Evolutionary conservation across 2,113 vertebrate species (phyloP).

Genomic region (Cyprinodon variegatus): DNA sequence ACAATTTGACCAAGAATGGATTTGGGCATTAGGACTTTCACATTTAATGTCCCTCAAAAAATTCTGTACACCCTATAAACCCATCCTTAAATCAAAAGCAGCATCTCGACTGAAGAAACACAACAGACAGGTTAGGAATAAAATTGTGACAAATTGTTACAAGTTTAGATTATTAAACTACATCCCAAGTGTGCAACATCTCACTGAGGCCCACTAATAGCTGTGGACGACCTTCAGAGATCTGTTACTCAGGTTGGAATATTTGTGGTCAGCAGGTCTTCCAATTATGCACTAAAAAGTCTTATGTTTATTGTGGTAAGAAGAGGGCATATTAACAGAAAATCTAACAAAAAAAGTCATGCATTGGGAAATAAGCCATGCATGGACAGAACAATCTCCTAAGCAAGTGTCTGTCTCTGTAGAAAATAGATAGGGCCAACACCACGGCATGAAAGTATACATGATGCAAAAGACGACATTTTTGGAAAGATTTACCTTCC

Average conservation of each 20-base stretch:
- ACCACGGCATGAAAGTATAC: neutral
- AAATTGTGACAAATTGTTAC: too few species aligned
- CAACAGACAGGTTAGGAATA: neutral
- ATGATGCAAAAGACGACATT: neutral
- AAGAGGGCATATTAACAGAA: neutral
- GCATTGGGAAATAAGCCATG: neutral
- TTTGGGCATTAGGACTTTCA: slow-evolving; percentile 34
- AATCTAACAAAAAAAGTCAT: neutral
- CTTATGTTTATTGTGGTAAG: neutral
- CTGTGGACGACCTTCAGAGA: too few species aligned
- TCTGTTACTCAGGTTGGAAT: too few species aligned
- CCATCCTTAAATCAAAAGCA: neutral
- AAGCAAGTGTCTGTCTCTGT: neutral
- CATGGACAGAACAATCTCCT: neutral
- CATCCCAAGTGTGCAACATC: neutral
- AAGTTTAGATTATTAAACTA: neutral
- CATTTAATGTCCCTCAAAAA: neutral
- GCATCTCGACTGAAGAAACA: neutral
- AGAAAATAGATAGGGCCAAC: neutral
- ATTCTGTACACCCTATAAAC: neutral
- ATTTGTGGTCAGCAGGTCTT: neutral
- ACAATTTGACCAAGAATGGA: slow-evolving; percentile 40
- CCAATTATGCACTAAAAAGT: neutral
- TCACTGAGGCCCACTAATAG: too few species aligned
- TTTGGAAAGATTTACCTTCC: neutral